Conservation (phyloP, 2,888 invertebrate species). For the Meteorus colon region DNA sequence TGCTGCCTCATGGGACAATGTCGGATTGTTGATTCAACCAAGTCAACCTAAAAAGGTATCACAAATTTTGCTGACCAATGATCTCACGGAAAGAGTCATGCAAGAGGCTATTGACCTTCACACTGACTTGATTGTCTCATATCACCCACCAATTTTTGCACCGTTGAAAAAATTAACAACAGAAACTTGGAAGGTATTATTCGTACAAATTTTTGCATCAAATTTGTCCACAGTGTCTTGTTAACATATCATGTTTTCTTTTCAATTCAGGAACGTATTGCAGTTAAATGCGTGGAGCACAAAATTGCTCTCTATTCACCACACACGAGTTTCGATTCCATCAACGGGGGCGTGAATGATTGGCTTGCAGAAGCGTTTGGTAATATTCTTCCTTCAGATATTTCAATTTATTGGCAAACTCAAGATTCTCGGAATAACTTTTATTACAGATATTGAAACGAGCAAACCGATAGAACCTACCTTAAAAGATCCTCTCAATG, state of each 20-base stretch:
- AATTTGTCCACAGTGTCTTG: not conserved
- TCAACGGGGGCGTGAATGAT: constrained; percentile 91
- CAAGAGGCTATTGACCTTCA: constrained; percentile 83
- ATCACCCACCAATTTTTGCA: constrained; percentile 96
- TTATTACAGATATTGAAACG: constrained; percentile 55
- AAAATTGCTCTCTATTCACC: constrained; percentile 94
- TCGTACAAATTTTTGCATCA: not conserved
- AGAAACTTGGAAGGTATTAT: constrained; percentile 79
- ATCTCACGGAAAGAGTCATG: constrained; percentile 91
- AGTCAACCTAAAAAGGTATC: constrained; percentile 74
- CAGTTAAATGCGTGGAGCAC: constrained; percentile 86
- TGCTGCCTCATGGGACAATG: constrained; percentile 96
- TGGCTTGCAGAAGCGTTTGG: constrained; percentile 87
- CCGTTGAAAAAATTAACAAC: constrained; percentile 85
- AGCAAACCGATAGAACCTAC: constrained; percentile 64
- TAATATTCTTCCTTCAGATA: constrained; percentile 14
- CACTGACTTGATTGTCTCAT: constrained; percentile 89
- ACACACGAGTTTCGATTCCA: constrained; percentile 92
- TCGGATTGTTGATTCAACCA: constrained; percentile 92
- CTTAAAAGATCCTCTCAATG: constrained; percentile 65
- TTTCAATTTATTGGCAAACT: too few relatives aligned
- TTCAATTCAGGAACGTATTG: constrained; percentile 81
- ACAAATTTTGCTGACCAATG: constrained; percentile 90
- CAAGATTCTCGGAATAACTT: not conserved
- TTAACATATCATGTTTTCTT: constrained; percentile 4